These are phyloP conservation scores for Corythornis madagascariensis DNA, from an alignment of 2,113 vertebrate species.

Conservation along the genomic window DNA sequence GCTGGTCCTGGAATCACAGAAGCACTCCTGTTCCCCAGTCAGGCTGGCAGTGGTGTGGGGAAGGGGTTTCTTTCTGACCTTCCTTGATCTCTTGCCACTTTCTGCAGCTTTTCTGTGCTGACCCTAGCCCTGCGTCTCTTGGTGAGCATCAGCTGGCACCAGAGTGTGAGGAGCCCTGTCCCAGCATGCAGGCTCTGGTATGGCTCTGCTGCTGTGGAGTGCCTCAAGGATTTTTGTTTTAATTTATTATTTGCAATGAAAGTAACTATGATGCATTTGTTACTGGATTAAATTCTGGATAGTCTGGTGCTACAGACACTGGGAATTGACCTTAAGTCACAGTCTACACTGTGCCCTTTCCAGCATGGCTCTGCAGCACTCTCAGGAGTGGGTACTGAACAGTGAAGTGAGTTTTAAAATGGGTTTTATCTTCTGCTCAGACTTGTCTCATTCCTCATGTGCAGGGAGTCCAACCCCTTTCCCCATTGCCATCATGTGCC, in stretches of 20 bases:
- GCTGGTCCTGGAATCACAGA: background rate
- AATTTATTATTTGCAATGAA: background rate
- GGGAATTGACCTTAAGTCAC: background rate
- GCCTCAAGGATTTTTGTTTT: background rate
- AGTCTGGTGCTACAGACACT: background rate
- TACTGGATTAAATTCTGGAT: background rate
- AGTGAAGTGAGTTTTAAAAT: background rate
- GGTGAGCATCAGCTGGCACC: background rate
- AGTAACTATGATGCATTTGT: background rate
- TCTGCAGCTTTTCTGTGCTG: background rate
- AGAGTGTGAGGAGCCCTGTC: background rate
- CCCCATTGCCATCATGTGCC: rapidly evolving
- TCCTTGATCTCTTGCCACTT: background rate
- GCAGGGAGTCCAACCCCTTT: background rate
- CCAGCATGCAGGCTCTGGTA: rapidly evolving
- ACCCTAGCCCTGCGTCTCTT: too few relatives aligned
- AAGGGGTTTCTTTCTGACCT: background rate
- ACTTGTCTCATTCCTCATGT: background rate
- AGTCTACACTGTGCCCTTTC: background rate
- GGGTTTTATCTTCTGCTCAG: background rate
- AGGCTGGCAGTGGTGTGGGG: background rate
- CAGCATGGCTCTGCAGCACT: background rate
- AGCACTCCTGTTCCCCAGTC: background rate
- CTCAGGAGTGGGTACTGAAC: rapidly evolving
- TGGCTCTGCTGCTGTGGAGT: background rate